phyloP scores from a whole-genome alignment of 2,888 invertebrate genomes.

The Agrochola macilenta region DNA sequence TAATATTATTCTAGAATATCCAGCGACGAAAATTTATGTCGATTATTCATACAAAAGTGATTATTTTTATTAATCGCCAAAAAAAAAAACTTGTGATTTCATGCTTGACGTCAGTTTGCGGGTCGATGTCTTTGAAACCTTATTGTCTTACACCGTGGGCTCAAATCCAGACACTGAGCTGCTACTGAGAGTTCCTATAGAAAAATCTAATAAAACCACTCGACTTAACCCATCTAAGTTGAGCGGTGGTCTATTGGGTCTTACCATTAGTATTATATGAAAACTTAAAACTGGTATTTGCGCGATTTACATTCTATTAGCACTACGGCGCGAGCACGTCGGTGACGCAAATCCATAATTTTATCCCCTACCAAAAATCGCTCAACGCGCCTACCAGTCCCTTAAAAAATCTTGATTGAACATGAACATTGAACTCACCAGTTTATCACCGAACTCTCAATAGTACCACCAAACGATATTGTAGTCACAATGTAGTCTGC shows the following conservation, averaged over 20 bases:
- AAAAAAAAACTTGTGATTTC: too few relatives aligned
- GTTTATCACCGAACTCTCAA: conserved; percentile 30
- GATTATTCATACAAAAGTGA: too few relatives aligned
- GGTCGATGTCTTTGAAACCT: neutral
- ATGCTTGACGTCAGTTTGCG: neutral
- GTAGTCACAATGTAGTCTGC: conserved; percentile 77
- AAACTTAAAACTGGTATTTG: too few relatives aligned
- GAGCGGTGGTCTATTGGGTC: neutral
- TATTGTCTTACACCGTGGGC: neutral
- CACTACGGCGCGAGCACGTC: too few relatives aligned
- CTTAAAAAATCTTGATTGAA: neutral
- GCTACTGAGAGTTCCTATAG: neutral
- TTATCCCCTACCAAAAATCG: too few relatives aligned
- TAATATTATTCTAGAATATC: neutral
- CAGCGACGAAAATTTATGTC: too few relatives aligned
- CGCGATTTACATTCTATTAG: too few relatives aligned
- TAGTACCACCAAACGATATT: conserved; percentile 67
- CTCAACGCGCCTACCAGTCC: too few relatives aligned
- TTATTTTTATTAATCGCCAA: too few relatives aligned
- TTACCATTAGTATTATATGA: neutral
- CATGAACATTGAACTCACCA: conserved; percentile 19
- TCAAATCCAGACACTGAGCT: neutral
- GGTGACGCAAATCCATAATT: too few relatives aligned
- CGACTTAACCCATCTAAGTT: neutral
- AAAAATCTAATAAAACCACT: neutral